phyloP scores from a whole-genome alignment of 2,888 invertebrate genomes.

The Hirtodrosophila histrioides region DNA sequence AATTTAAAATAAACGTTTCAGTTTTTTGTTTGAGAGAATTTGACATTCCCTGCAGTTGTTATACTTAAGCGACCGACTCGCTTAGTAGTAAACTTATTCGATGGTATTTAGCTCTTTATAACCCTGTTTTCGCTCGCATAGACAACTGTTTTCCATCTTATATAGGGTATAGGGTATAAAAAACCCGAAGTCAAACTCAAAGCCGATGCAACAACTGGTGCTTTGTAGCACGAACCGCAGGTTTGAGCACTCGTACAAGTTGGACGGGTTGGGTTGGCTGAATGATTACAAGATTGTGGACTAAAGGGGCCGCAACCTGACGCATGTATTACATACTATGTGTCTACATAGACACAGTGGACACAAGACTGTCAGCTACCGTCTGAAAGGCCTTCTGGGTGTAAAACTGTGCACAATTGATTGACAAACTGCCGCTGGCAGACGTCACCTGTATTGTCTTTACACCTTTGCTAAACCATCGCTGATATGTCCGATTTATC shows the following conservation, averaged over 20 bases:
- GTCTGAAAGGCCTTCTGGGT: slow-evolving; percentile 6
- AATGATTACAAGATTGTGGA: slow-evolving; percentile 35
- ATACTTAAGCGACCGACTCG: no score
- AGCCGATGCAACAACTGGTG: slow-evolving; percentile 1
- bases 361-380: slow-evolving; percentile 34
- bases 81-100: no score
- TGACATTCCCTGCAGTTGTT: no score
- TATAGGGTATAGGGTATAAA: background rate
- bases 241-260: slow-evolving; percentile 10
- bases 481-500: slow-evolving; percentile 14
- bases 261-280: slow-evolving; percentile 30
- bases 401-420: slow-evolving; percentile 14
- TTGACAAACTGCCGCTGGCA: slow-evolving; percentile 36
- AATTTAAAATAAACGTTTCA: no score
- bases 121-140: no score
- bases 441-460: background rate
- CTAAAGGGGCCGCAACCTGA: slow-evolving; percentile 37
- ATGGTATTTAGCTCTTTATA: no score
- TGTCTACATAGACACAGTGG: slow-evolving; percentile 7
- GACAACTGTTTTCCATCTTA: no score
- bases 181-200: slow-evolving; percentile 8
- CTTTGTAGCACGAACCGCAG: slow-evolving; percentile 1
- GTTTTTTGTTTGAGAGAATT: no score
- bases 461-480: slow-evolving; percentile 9
- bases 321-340: background rate